Base-by-base conservation (phyloP, 2,113 vertebrate genomes). In the Ranitomeya imitator region DNA sequence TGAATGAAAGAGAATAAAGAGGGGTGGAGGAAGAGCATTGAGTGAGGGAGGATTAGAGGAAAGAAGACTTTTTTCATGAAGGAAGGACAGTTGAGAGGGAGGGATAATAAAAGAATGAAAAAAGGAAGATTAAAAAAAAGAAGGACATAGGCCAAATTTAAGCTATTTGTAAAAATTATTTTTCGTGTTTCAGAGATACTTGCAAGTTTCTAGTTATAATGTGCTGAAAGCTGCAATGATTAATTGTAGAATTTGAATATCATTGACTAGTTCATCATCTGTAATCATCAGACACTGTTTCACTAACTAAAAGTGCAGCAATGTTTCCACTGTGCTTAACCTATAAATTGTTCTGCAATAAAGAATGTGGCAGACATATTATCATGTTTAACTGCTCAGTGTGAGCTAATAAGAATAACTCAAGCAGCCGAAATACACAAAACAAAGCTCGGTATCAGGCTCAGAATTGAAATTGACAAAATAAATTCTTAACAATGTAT, bases 381-480 rank as follows among this genome's bases (percentile, higher is more conserved):
- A 78, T 61, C 11, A 65, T 54, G 31, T 88, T 76, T 83, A 76
- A 74, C 51, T 60, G n/a, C 15, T 83, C 78, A 81, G 45, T 60
- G 21, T 7, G 57, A 88, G 45, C 11, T 82, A 83, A 88, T 83
- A 88, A 88, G 83, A 78, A 65, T 60, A 61, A 60, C 13, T 82
- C 26, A n/a, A 59, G 77, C 45, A 19, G 59, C 69, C 21, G 21
- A 83, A 82, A 55, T 60, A 11, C 18, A 60, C 86, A 74, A 88
- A 74, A 23, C 54, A 61, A 82, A 52, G 55, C 23, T 73, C 7
- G 45, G 63, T 52, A 74, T 87, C 86, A 82, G 26, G 21, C 84
- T 65, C 26, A 7, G 54, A 85, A 88, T 84, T 88, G 81, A 69
- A 88, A 88, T 78, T 88, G 73, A 88, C 73, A 78, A 67, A 54